phyloP scores from a whole-genome alignment of 2,113 vertebrate genomes.

The Mesocricetus auratus region DNA sequence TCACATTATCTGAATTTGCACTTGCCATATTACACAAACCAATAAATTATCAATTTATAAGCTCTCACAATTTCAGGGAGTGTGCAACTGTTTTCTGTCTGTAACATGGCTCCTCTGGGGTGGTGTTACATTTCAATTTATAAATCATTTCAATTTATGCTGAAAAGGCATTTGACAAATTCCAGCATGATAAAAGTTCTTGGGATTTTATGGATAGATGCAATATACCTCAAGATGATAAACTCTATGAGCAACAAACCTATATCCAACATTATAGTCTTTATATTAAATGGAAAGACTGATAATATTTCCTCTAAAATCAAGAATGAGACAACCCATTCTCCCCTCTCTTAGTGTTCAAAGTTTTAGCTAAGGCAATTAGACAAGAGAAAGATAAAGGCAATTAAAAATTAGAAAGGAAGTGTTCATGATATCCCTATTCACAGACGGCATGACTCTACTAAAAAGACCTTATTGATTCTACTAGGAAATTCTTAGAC shows the following conservation, averaged over 20 bases:
- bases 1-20: constrained; percentile 30
- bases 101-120: neutral
- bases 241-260: neutral
- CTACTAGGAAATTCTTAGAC: neutral
- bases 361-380: neutral
- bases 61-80: constrained; percentile 19
- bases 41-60: neutral
- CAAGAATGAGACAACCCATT: neutral
- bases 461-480: neutral
- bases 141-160: neutral
- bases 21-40: constrained; percentile 47
- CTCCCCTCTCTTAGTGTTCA: neutral
- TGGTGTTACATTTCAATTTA: neutral
- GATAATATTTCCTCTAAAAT: neutral
- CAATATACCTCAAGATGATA: neutral
- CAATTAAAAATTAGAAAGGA: neutral
- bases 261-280: neutral
- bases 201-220: neutral
- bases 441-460: neutral
- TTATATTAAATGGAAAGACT: neutral
- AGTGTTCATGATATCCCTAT: too few relatives aligned
- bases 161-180: neutral
- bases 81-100: neutral
- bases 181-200: neutral
- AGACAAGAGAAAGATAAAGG: neutral